These are phyloP conservation scores for Pristis pectinata DNA, from an alignment of 2,797 vertebrate genomes.

Conservation along the genomic window DNA sequence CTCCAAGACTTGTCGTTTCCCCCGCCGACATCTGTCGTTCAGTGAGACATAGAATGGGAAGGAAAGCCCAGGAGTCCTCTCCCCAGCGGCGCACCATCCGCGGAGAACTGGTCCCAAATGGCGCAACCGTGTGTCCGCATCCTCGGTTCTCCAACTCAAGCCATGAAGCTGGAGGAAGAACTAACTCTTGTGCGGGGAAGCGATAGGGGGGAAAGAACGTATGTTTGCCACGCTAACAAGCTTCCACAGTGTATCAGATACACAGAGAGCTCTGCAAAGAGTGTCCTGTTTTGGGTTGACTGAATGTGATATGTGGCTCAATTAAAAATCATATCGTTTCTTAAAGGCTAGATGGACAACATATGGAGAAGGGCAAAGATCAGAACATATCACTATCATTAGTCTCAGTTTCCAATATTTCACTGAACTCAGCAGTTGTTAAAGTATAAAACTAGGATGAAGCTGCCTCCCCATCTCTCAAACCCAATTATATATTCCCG, in stretches of 20 bases:
- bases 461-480: neutral
- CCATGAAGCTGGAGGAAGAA: neutral
- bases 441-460: neutral
- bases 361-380: neutral
- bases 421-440: neutral
- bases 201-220: neutral
- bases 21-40: neutral
- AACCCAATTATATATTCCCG: neutral
- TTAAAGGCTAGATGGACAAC: too few species aligned
- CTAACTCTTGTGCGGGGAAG: neutral
- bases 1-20: neutral
- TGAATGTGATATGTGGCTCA: neutral
- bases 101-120: neutral
- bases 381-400: neutral
- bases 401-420: neutral
- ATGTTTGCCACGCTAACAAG: too few species aligned
- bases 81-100: neutral
- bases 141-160: neutral
- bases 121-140: neutral
- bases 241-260: neutral
- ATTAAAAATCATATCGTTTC: neutral
- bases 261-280: too few species aligned
- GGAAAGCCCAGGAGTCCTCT: neutral
- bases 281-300: neutral
- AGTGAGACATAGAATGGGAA: neutral